Conservation (phyloP, 2,888 invertebrate genomes). For the Geophilus truncorum region DNA sequence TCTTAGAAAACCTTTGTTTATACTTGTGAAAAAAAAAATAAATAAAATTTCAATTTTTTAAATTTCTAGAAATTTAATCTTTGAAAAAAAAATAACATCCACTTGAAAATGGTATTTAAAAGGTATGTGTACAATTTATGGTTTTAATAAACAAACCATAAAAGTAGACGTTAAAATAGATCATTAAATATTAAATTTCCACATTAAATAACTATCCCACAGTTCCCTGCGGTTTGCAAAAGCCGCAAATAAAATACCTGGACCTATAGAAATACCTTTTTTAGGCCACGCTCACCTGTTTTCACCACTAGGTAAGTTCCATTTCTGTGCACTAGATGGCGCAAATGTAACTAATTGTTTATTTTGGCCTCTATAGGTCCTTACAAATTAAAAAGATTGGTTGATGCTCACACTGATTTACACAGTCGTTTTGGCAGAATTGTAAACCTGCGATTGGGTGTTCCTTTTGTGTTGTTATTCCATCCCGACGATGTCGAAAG, state of each 20-base stretch:
- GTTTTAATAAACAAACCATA: too few species aligned
- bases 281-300: constrained; percentile 44
- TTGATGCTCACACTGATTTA: constrained; percentile 51
- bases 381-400: constrained; percentile 48
- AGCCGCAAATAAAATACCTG: constrained; percentile 43
- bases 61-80: neutral
- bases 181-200: too few species aligned
- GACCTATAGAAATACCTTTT: constrained; percentile 44
- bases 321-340: constrained; percentile 34
- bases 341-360: neutral
- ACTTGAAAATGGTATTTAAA: neutral
- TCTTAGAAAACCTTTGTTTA: neutral
- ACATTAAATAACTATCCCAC: neutral
- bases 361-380: constrained; percentile 43
- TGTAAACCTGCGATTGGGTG: constrained; percentile 50
- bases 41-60: neutral
- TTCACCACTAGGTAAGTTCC: constrained; percentile 39
- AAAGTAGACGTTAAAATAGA: too few species aligned
- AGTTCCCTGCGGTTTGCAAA: neutral
- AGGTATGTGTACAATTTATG: neutral
- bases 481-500: constrained; percentile 53
- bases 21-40: neutral
- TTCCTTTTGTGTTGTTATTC: constrained; percentile 52
- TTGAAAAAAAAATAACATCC: neutral
- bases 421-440: constrained; percentile 53